phyloP scores from a whole-genome alignment of 2,888 invertebrate genomes.

The Pollenia angustigena region DNA sequence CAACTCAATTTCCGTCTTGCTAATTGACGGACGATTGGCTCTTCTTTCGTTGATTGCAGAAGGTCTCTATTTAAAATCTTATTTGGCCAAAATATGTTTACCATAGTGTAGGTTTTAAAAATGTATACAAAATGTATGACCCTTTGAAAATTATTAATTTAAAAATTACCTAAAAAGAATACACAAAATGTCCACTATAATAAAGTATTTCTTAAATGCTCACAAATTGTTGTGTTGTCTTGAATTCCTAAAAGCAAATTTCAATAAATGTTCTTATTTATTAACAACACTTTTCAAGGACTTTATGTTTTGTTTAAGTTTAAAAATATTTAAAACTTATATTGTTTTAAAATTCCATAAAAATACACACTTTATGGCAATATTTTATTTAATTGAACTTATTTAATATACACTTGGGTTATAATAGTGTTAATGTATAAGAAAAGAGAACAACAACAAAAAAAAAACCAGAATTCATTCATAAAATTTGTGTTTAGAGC shows the following conservation, averaged over 20 bases:
- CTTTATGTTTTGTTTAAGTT: background rate
- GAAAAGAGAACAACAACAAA: background rate
- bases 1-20: no score
- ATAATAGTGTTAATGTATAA: background rate
- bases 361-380: background rate
- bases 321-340: background rate
- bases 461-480: constrained; percentile 32
- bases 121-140: no score
- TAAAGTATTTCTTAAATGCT: no score
- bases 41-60: no score
- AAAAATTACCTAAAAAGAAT: no score
- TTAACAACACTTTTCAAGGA: background rate
- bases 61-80: no score
- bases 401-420: background rate
- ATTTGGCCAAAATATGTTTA: no score
- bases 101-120: no score
- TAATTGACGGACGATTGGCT: no score
- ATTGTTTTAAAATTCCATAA: constrained; percentile 14
- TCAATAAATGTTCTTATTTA: background rate
- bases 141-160: no score
- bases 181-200: no score
- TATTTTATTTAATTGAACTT: background rate
- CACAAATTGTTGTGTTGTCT: no score
- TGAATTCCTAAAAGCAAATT: background rate
- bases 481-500: constrained; percentile 7